Evolutionary conservation across 2,113 vertebrate genomes (phyloP), one percentile per base, ranked within the genome.

Genomic region (Alethe diademata): DNA sequence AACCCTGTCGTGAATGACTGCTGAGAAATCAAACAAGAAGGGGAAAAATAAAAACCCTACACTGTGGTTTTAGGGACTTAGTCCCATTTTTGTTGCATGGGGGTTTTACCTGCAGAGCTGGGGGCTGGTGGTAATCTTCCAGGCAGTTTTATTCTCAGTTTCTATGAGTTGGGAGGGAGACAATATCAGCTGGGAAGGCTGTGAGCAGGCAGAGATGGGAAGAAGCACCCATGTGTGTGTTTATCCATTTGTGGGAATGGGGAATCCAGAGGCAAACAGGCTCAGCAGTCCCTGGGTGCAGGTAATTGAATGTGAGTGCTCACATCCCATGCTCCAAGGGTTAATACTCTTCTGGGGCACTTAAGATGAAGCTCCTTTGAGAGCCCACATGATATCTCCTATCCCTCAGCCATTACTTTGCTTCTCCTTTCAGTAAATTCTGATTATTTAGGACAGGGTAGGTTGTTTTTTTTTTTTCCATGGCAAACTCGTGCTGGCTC

Each of bases 11-110:
- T 92, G 95, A 96, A 92, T 19, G 61, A 82, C 47, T 81, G 51
- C 94, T 94, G 76, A 62, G 83, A 96, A 97, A 95, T 96, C 83
- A 96, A 90, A 90, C 74, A 82, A 54, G 31, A 53, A 22, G 71
- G 19, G 26, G 3, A 1, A 12, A 4, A 1, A n/a, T 7, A 47
- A 78, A 83, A 48, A 12, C 1, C 19, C 29, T 62, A 20, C 36
- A 2, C 4, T 2, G 71, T 54, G 47, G 18, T 45, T 79, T 54
- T 13, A 80, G 69, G 60, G 64, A 35, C 71, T 82, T 16, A 60
- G 67, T 69, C 43, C 74, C 47, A 5, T 69, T 82, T 50, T 93
- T 38, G 3, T 16, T 36, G n/a, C 26, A 3, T 0, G 11, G 65
- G 5, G 23, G 22, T 54, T 73, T 93, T 86, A 60, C 78, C 53